Percentiles rank a stretch among this genome's conserved stretches.
phyloP scores from a whole-genome alignment of 2,113 vertebrate species.

The Boulengeromyrus knoepffleri region DNA sequence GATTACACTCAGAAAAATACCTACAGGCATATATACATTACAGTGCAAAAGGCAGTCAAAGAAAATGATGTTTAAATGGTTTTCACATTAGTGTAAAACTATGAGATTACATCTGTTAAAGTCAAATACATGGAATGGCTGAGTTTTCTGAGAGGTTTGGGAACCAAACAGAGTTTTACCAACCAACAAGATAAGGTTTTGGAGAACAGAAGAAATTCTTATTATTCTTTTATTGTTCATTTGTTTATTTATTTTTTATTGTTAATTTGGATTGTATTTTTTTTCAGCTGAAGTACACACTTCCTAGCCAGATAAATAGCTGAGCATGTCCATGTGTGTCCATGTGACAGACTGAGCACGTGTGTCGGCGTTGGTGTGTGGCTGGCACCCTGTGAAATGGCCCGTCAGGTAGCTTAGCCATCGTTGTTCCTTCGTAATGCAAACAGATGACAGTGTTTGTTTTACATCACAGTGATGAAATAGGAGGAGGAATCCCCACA shows the following conservation, averaged over 20 bases:
- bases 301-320: neutral
- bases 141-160: neutral
- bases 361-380: neutral
- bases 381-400: neutral
- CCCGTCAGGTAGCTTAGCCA: neutral
- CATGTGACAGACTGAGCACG: neutral
- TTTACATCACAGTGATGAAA: neutral
- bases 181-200: neutral
- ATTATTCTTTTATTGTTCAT: neutral
- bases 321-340: neutral
- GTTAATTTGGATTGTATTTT: neutral
- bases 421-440: neutral
- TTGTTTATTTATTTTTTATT: neutral
- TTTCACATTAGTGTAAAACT: neutral
- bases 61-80: neutral
- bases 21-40: neutral
- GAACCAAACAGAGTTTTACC: neutral
- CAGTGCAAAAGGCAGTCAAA: neutral
- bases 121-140: neutral
- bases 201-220: neutral
- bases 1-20: neutral
- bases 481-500: neutral
- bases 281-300: neutral
- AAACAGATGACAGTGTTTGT: neutral
- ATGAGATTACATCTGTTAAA: neutral